Conservation (phyloP, 2,888 invertebrate species). For the Nymphalis polychloros region DNA sequence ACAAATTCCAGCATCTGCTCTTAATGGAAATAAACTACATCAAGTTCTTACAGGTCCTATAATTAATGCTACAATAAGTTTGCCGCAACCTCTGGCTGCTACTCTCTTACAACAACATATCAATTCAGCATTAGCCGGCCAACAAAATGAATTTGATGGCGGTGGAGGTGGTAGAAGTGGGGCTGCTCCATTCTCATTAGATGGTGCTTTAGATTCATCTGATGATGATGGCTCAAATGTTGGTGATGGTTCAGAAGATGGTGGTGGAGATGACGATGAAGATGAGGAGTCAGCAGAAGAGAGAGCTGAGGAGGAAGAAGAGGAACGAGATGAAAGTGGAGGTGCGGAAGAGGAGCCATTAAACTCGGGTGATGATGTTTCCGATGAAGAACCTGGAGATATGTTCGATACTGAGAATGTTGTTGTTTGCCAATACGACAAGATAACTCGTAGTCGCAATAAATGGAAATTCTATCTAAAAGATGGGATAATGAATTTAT, state of each 20-base stretch:
- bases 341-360: constrained; percentile 91
- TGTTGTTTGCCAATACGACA: constrained; percentile 99
- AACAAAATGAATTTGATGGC: constrained; percentile 75
- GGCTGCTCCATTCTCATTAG: constrained; percentile 75
- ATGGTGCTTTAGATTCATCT: constrained; percentile 86
- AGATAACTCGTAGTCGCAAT: constrained; percentile 98
- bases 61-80: constrained; percentile 93
- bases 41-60: constrained; percentile 92
- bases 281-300: constrained; percentile 89
- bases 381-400: constrained; percentile 96
- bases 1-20: constrained; percentile 92
- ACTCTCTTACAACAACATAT: constrained; percentile 94
- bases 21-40: constrained; percentile 86
- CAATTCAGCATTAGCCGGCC: constrained; percentile 86
- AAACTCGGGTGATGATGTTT: constrained; percentile 98
- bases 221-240: constrained; percentile 88
- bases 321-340: constrained; percentile 86
- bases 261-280: constrained; percentile 86
- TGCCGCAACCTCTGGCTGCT: constrained; percentile 91
- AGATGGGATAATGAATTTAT: constrained; percentile 99
- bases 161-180: constrained; percentile 75
- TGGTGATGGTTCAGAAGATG: constrained; percentile 84
- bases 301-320: constrained; percentile 84
- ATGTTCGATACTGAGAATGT: constrained; percentile 99
- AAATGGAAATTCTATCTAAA: constrained; percentile 99